Evolutionary conservation across 1,140 invertebrate species (phyloP).

Genomic region (Trialeurodes vaporariorum): DNA sequence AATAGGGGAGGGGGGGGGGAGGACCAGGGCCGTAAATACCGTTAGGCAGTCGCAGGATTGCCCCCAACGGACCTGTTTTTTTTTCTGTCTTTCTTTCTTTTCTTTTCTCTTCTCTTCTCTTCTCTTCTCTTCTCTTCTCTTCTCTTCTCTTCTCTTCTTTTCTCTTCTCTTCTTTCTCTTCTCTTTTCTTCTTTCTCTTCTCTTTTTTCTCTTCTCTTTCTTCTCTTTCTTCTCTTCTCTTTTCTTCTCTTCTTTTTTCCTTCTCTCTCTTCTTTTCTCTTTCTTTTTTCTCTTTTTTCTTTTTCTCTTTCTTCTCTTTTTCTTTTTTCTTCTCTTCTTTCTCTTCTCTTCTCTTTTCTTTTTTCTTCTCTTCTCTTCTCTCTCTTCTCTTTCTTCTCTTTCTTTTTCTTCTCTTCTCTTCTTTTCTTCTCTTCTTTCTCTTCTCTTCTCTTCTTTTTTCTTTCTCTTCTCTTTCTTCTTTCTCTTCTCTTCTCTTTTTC

Average conservation of each 20-base stretch:
- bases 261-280: not conserved
- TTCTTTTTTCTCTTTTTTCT: not conserved
- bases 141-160: not conserved
- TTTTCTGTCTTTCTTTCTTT: too few relatives aligned
- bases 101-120: too few relatives aligned
- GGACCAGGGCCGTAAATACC: too few relatives aligned
- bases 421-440: not conserved
- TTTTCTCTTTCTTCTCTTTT: not conserved
- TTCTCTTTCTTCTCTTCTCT: not conserved
- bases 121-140: too few relatives aligned
- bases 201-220: not conserved
- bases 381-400: not conserved
- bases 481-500: not conserved
- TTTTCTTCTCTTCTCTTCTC: not conserved
- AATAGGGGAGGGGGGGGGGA: too few relatives aligned
- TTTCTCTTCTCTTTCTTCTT: not conserved
- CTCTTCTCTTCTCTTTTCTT: not conserved
- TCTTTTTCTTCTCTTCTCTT: not conserved
- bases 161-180: not conserved
- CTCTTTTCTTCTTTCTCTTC: not conserved
- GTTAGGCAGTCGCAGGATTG: too few relatives aligned
- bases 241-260: not conserved
- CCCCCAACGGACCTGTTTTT: too few relatives aligned
- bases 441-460: not conserved
- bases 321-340: not conserved